Base-by-base conservation (phyloP, 2,113 vertebrate species). In the Anseranas semipalmata region DNA sequence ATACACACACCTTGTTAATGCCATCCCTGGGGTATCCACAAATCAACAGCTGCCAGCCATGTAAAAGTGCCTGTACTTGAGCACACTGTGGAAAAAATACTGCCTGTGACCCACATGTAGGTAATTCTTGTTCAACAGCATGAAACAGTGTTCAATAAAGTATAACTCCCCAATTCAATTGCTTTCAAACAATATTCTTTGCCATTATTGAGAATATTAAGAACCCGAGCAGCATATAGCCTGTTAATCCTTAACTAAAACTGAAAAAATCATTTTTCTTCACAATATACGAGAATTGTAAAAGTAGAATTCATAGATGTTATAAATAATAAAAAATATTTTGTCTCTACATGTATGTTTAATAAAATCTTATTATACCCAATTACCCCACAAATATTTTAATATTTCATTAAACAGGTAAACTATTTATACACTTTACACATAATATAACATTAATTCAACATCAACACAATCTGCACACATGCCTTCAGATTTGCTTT, bases 401-500 rank as follows among this genome's bases (percentile, higher is more conserved):
- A 87, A 82, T 87, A 87, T 91, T 87, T 89, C 46, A 89, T 87
- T 93, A 60, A 95, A 89, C 87, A 96, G 96, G 94, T 96, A 89
- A 95, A 89, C 70, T 94, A 87, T 95, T 95, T 89, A 85, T 82
- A 56, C 15, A 43, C 91, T 91, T 94, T 37, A 52, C 81, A 87
- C 81, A 82, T 85, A 95, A 76, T 76, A 32, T 18, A 41, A 20
- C 39, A 87, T 62, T 28, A 87, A 91, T 82, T 92, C 82, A 94
- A 39, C 84, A 82, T 72, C 86, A 78, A 5, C 91, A 92, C 84
- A 60, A 77, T 58, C 84, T 60, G 77, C 77, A 82, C 70, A 8
- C 43, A 46, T 27, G 62, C 84, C 59, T 79, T 91, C 15, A 7
- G 77, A 92, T 95, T 95, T 78, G 43, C 30, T 67, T 85, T 35